Evolutionary conservation across 2,113 vertebrate species (phyloP).

Genomic region (Tragelaphus buxtoni): DNA sequence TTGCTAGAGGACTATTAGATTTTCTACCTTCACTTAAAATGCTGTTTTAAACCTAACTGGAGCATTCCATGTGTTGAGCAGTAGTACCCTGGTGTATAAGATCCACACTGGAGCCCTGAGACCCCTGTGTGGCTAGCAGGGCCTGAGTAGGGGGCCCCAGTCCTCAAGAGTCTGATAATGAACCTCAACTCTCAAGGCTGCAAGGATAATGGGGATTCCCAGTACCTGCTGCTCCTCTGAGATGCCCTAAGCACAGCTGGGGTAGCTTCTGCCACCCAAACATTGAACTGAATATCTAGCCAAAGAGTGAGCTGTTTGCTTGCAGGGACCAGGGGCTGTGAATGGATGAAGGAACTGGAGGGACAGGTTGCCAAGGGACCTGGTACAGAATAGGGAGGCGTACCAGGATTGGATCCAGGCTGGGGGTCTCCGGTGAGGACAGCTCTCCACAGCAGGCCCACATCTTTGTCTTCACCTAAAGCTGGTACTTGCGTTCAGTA

Average conservation of each 20-base stretch:
- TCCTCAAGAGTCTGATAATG: not conserved
- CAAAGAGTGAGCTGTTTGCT: not conserved
- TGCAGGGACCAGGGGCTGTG: not conserved
- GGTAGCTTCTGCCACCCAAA: not conserved
- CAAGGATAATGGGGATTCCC: too few relatives aligned
- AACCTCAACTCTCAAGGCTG: not conserved
- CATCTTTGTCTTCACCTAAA: not conserved
- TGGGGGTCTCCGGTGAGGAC: too few relatives aligned
- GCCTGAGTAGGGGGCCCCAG: accelerated
- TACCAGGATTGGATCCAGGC: not conserved
- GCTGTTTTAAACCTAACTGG: not conserved
- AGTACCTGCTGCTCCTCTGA: not conserved
- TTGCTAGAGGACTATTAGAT: not conserved
- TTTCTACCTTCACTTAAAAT: not conserved
- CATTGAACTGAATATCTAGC: not conserved
- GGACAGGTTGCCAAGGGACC: accelerated
- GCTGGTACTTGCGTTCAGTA: not conserved
- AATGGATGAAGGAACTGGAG: not conserved
- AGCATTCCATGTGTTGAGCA: accelerated
- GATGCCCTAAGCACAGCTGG: not conserved
- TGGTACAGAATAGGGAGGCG: not conserved
- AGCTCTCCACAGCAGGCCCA: not conserved
- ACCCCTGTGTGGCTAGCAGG: not conserved
- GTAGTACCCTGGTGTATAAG: accelerated
- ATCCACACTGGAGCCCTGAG: accelerated